These are phyloP conservation scores for Tamandua tetradactyla DNA, from an alignment of 2,797 vertebrate species.

Conservation along the genomic window DNA sequence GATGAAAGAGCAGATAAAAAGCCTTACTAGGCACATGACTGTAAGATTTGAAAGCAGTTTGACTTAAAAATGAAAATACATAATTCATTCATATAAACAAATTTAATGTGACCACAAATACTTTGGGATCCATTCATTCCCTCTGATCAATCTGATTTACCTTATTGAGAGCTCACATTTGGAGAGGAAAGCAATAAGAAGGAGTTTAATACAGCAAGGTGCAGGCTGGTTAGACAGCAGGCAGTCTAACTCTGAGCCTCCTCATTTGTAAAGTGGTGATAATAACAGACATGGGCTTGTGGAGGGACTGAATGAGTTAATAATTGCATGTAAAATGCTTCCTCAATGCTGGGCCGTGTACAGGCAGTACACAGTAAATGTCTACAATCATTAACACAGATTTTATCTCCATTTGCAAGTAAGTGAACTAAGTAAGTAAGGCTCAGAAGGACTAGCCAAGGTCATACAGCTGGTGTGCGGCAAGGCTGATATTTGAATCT, in stretches of 20 bases:
- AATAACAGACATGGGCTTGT: not conserved
- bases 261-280: not conserved
- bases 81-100: constrained; percentile 5
- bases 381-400: not conserved
- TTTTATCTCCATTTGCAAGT: not conserved
- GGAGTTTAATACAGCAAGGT: not conserved
- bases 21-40: not conserved
- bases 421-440: not conserved
- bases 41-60: constrained; percentile 23
- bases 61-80: not conserved
- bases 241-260: not conserved
- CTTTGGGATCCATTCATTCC: not conserved
- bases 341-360: not conserved
- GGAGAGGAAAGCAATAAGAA: not conserved
- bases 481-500: not conserved
- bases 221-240: not conserved
- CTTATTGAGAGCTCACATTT: not conserved
- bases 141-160: not conserved
- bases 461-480: not conserved
- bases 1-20: not conserved
- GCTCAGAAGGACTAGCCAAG: not conserved
- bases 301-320: not conserved
- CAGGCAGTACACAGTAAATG: not conserved
- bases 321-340: not conserved
- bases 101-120: constrained; percentile 21